Evolutionary conservation across 2,797 vertebrate genomes (phyloP), one percentile per base, ranked within the genome.

Genomic region (Cheirogaleus major): DNA sequence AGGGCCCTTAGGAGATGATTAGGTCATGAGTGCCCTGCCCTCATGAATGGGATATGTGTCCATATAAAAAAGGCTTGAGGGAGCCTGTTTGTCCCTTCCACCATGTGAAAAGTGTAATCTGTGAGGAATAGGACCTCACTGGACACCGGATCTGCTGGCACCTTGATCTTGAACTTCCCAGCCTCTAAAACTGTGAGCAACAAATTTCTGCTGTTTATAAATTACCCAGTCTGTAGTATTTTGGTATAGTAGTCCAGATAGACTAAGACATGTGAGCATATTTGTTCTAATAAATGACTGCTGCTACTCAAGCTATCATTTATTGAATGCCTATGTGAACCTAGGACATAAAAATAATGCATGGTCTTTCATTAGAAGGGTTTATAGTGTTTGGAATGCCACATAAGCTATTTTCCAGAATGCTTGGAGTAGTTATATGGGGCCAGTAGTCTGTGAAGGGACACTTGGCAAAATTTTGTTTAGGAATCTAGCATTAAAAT

Each of bases 401-500:
- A n/a, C 2, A 4, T 20, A n/a, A 91, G 65, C 50, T 61, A 75
- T 57, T 85, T 89, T 91, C 48, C 45, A 88, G 83, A 75, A 70
- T 63, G 14, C 27, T 59, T 72, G 3, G 8, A 18, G 30, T 30
- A 43, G 57, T 79, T 79, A 35, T n/a, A 73, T 17, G 35, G 75
- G 13, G n/a, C 50, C 10, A 85, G 35, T 67, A 50, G 67, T 89
- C 59, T 82, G 5, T 61, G 75, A 17, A 76, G 20, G 63, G 43
- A 91, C 52, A 65, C 83, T 76, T 76, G 52, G 45, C 13, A 75
- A 81, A 93, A 73, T 85, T 95, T 69, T 81, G 70, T 92, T 92
- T 92, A 70, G n/a, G 22, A 75, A 94, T 41, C 45, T 70, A 86
- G 59, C 92, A 82, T 92, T 92, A 81, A 88, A 83, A 61, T 80